These are phyloP conservation scores for Nomada ruficornis DNA, from an alignment of 2,888 invertebrate species.

Conservation along the genomic window DNA sequence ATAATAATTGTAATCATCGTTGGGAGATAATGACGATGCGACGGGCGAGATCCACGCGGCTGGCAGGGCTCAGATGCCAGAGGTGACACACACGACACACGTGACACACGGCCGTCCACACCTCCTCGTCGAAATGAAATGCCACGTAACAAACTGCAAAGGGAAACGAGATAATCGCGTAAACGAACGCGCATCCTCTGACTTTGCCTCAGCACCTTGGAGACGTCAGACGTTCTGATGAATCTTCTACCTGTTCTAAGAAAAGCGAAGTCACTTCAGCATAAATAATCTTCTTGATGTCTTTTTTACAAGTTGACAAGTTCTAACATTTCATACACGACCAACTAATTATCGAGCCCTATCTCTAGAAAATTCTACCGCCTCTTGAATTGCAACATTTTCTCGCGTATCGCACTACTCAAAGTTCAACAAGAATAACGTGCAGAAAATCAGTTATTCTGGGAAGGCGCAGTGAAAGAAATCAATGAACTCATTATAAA, in stretches of 20 bases:
- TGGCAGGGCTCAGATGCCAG: conserved; percentile 55
- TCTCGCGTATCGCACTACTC: too few relatives aligned
- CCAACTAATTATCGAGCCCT: too few relatives aligned
- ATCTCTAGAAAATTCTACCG: too few relatives aligned
- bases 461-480: too few relatives aligned
- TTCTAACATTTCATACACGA: too few relatives aligned
- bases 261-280: background rate
- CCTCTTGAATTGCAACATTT: too few relatives aligned
- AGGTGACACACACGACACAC: conserved; percentile 72
- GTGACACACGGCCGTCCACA: conserved; percentile 62
- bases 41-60: conserved; percentile 31
- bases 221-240: conserved; percentile 13
- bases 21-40: conserved; percentile 74
- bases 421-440: too few relatives aligned
- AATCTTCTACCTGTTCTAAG: background rate
- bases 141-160: conserved; percentile 44
- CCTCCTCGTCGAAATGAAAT: conserved; percentile 47
- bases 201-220: background rate
- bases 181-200: conserved; percentile 25
- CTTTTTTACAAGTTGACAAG: too few relatives aligned
- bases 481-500: background rate
- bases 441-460: too few relatives aligned
- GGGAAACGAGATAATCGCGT: conserved; percentile 49
- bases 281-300: too few relatives aligned
- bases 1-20: conserved; percentile 81